phyloP scores from a whole-genome alignment of 2,113 vertebrate species.

The Xyliphius kryptos region DNA sequence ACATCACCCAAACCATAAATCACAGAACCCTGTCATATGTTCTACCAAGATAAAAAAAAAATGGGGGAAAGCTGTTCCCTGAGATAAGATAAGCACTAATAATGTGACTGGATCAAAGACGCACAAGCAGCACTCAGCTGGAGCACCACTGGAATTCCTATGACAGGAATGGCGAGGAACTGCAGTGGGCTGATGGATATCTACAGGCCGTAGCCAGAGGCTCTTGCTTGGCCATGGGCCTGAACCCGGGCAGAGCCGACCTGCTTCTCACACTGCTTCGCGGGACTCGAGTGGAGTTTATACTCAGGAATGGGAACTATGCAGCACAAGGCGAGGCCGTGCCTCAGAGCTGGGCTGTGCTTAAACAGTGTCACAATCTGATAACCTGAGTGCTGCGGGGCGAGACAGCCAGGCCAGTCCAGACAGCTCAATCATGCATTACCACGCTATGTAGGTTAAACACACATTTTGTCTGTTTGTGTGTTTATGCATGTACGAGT shows the following conservation, averaged over 20 bases:
- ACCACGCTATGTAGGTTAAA: neutral
- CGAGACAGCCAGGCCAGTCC: constrained; percentile 25
- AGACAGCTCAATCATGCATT: constrained; percentile 31
- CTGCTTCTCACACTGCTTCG: neutral
- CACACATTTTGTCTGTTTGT: constrained; percentile 2
- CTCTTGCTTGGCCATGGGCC: neutral
- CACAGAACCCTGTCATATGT: neutral
- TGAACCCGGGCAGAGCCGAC: neutral
- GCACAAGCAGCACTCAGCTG: constrained; percentile 25
- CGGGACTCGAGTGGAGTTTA: neutral
- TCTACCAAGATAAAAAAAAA: constrained; percentile 9
- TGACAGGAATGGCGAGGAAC: constrained; percentile 26
- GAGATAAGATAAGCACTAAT: constrained; percentile 42
- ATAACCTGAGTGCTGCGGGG: constrained; percentile 34
- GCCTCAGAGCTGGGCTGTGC: constrained; percentile 30
- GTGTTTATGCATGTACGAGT: neutral
- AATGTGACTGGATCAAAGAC: constrained; percentile 35
- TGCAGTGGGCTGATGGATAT: constrained; percentile 31
- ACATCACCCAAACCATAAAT: neutral
- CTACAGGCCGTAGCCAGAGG: constrained; percentile 30
- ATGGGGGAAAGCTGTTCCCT: neutral
- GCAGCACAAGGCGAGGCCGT: constrained; percentile 33
- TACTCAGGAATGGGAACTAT: constrained; percentile 33
- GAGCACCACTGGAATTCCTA: constrained; percentile 24
- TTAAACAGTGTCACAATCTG: constrained; percentile 37